Conservation (phyloP, 2,113 vertebrate species). For the Peromyscus leucopus region DNA sequence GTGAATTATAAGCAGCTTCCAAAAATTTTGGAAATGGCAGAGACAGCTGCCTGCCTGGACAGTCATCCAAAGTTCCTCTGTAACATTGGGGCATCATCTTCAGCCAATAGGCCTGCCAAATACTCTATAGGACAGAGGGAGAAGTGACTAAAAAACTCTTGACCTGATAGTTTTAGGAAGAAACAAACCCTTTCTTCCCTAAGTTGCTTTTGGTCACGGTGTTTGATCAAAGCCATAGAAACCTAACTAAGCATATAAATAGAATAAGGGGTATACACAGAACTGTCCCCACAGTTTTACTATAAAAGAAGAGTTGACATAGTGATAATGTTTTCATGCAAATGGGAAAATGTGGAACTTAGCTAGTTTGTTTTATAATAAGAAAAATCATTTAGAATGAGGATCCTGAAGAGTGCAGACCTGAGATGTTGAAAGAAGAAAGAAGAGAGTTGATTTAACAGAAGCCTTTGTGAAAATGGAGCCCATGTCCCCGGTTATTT, state of each 20-base stretch:
- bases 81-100: too few species aligned
- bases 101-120: too few species aligned
- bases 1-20: too few species aligned
- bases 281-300: neutral
- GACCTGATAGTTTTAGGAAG: neutral
- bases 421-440: neutral
- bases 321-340: neutral
- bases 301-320: neutral
- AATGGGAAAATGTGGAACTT: neutral
- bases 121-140: too few species aligned
- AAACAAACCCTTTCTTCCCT: neutral
- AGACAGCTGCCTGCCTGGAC: too few species aligned
- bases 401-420: neutral
- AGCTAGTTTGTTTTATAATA: neutral
- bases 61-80: too few species aligned
- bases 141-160: too few species aligned
- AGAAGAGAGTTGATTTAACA: neutral
- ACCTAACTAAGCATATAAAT: neutral
- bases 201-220: neutral
- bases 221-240: neutral
- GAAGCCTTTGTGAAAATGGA: neutral
- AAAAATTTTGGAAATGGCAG: too few species aligned
- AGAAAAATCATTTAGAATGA: neutral
- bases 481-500: neutral
- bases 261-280: neutral